A percentile compares a stretch with the other conserved stretches of the same genome.
Conservation (phyloP, 2,113 vertebrate species). For the Paradoxurus hermaphroditus region DNA sequence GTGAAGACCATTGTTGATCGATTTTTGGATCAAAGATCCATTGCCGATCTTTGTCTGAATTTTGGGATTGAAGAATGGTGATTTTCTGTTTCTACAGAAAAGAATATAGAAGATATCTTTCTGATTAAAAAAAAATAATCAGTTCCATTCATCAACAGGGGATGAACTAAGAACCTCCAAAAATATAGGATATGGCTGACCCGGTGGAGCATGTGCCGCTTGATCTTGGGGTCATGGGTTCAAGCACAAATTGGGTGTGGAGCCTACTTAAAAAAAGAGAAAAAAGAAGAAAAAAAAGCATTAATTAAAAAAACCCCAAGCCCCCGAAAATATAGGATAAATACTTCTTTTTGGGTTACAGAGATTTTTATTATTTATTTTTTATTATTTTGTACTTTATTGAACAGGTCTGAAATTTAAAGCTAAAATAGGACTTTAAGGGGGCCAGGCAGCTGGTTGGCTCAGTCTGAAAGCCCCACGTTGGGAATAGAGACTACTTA, state of each 20-base stretch:
- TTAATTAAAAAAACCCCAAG: not conserved
- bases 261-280: not conserved
- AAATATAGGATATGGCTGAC: not conserved
- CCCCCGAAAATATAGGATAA: not conserved
- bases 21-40: too few species aligned
- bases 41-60: not conserved
- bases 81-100: not conserved
- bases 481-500: not conserved
- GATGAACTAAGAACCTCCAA: not conserved
- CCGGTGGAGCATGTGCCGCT: not conserved
- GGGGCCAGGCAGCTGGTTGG: not conserved
- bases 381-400: not conserved
- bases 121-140: not conserved
- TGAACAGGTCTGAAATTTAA: not conserved
- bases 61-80: not conserved
- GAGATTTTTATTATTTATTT: not conserved
- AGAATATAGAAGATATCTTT: not conserved
- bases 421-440: not conserved
- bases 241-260: not conserved
- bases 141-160: not conserved
- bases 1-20: not conserved
- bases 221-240: not conserved
- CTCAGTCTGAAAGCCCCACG: not conserved
- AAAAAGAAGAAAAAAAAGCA: not conserved
- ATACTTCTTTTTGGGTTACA: not conserved